phyloP scores from a whole-genome alignment of 2,797 vertebrate genomes.

The Furcifer pardalis region DNA sequence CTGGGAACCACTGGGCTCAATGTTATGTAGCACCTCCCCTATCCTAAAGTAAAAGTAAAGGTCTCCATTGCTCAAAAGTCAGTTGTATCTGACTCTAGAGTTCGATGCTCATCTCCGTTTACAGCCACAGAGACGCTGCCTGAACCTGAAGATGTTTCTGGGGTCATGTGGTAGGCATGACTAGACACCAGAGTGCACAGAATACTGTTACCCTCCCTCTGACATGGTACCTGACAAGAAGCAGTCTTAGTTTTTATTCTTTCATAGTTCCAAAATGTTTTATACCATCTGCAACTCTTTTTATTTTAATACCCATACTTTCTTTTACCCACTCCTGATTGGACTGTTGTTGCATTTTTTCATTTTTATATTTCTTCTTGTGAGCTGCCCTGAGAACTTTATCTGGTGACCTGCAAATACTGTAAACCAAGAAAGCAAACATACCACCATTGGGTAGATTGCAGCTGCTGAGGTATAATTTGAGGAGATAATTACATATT shows the following conservation, averaged over 20 bases:
- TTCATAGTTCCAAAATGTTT: neutral
- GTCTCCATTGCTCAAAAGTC: too few relatives aligned
- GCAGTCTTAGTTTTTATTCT: neutral
- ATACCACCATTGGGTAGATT: neutral
- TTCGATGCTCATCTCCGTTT: too few relatives aligned
- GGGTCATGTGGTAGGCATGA: too few relatives aligned
- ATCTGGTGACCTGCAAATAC: neutral
- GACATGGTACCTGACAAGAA: too few relatives aligned
- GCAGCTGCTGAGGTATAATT: neutral
- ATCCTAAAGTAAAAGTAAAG: too few relatives aligned
- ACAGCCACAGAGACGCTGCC: too few relatives aligned
- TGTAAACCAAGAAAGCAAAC: neutral
- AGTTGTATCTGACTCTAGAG: too few relatives aligned
- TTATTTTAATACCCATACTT: neutral
- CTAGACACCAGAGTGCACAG: too few relatives aligned
- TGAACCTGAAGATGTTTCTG: too few relatives aligned
- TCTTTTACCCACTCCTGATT: neutral
- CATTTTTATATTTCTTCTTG: neutral
- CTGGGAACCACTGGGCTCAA: too few relatives aligned
- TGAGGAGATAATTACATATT: neutral
- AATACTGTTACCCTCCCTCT: too few relatives aligned
- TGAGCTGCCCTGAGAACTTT: neutral
- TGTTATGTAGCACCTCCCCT: too few relatives aligned
- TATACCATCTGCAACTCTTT: neutral
- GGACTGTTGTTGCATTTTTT: neutral